phyloP scores from a whole-genome alignment of 2,888 invertebrate species.

The Fragum sueziense region DNA sequence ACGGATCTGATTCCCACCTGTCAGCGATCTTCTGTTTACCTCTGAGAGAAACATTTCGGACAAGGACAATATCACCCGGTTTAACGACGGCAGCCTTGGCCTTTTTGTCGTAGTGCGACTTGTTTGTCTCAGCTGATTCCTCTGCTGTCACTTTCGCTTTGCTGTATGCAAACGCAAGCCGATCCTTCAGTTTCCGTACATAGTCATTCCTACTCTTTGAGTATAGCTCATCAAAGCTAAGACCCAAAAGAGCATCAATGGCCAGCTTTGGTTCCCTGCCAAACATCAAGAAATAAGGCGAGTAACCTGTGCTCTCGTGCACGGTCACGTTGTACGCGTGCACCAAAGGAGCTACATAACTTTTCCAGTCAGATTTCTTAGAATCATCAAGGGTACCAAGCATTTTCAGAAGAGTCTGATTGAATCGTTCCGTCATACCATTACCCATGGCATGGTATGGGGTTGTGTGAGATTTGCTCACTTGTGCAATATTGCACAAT shows the following conservation, averaged over 20 bases:
- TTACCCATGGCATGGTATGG: slow-evolving; percentile 44
- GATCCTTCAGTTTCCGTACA: neutral
- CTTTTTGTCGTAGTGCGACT: neutral
- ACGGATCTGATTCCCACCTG: neutral
- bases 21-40: too few species aligned
- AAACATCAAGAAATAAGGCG: too few species aligned
- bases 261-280: too few species aligned
- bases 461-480: slow-evolving; percentile 24
- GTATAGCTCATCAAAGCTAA: too few species aligned
- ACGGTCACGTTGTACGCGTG: too few species aligned
- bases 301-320: too few species aligned
- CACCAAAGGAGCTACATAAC: slow-evolving; percentile 11
- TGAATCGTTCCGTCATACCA: slow-evolving; percentile 32
- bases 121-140: neutral
- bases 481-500: slow-evolving; percentile 10
- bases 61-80: too few species aligned
- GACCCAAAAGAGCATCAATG: too few species aligned
- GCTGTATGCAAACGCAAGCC: neutral
- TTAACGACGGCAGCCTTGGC: too few species aligned
- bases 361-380: slow-evolving; percentile 22
- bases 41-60: too few species aligned
- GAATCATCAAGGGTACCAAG: slow-evolving; percentile 19
- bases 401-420: slow-evolving; percentile 27
- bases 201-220: too few species aligned
- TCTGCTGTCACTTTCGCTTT: neutral